Evolutionary conservation across 2,113 vertebrate species (phyloP).

Genomic region (Amblyopsis rosae): DNA sequence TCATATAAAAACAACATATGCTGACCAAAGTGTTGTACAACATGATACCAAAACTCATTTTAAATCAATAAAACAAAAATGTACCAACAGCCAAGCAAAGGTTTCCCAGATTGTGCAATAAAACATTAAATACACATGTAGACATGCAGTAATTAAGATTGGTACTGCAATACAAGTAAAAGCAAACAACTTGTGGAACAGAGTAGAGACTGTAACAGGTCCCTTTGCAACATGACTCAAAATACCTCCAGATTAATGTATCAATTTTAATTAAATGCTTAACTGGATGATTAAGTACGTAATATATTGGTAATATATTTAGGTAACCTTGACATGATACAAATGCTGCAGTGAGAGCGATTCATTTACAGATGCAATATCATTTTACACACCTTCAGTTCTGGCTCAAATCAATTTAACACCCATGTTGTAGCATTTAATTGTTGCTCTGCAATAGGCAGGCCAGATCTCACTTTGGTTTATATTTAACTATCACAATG

Average conservation of each 20-base stretch:
- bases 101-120: no score
- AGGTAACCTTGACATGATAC: constrained; percentile 4
- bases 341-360: constrained; percentile 8
- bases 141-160: no score
- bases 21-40: no score
- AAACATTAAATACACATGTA: no score
- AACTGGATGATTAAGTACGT: constrained; percentile 4
- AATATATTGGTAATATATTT: neutral
- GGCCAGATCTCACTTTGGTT: constrained; percentile 7
- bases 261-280: constrained; percentile 6
- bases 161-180: no score
- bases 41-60: no score
- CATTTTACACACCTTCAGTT: constrained; percentile 9
- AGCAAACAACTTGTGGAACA: neutral
- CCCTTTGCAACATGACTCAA: neutral
- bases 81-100: no score
- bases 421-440: constrained; percentile 1
- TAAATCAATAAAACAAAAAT: no score
- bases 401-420: constrained; percentile 17
- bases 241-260: neutral
- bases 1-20: no score
- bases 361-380: constrained; percentile 15
- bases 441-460: neutral
- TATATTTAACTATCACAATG: constrained; percentile 6
- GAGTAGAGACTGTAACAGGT: no score